Percentiles rank a stretch among this genome's conserved stretches.
Evolutionary conservation across 1,140 invertebrate genomes (phyloP).

Genomic region (Trichoplusia ni): DNA sequence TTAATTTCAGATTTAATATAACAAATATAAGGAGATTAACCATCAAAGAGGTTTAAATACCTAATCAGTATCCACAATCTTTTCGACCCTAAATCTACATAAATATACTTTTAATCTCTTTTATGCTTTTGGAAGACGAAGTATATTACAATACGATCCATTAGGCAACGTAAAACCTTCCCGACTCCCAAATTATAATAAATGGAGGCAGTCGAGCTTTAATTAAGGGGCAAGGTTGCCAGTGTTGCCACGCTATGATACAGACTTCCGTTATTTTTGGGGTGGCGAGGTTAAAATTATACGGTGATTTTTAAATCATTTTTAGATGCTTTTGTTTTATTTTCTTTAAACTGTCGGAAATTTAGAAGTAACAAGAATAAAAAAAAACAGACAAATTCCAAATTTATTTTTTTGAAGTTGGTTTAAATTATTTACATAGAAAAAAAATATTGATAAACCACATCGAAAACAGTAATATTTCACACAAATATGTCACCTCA

Average conservation of each 20-base stretch:
- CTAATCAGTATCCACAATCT: neutral
- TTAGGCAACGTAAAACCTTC: slow-evolving; percentile 24
- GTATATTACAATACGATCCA: slow-evolving; percentile 9
- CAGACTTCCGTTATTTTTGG: neutral
- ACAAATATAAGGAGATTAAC: neutral
- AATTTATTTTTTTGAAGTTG: too few relatives aligned
- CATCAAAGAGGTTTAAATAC: neutral
- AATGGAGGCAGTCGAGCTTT: slow-evolving; percentile 30
- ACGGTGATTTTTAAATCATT: neutral
- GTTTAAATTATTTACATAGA: too few relatives aligned
- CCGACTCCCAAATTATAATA: slow-evolving; percentile 33
- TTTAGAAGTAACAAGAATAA: too few relatives aligned
- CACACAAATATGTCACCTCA: too few relatives aligned
- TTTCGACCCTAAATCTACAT: neutral
- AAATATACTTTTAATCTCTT: neutral
- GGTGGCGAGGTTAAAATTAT: neutral
- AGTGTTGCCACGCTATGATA: too few relatives aligned
- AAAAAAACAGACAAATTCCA: too few relatives aligned
- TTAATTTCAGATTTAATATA: too few relatives aligned
- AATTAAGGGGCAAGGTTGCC: slow-evolving; percentile 27
- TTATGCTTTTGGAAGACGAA: neutral
- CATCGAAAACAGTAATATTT: too few relatives aligned
- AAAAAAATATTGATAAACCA: too few relatives aligned
- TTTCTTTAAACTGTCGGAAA: too few relatives aligned
- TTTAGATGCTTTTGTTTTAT: too few relatives aligned